Conservation (phyloP, 1,140 invertebrate genomes). For the Pseudachorutes palmiensis region DNA sequence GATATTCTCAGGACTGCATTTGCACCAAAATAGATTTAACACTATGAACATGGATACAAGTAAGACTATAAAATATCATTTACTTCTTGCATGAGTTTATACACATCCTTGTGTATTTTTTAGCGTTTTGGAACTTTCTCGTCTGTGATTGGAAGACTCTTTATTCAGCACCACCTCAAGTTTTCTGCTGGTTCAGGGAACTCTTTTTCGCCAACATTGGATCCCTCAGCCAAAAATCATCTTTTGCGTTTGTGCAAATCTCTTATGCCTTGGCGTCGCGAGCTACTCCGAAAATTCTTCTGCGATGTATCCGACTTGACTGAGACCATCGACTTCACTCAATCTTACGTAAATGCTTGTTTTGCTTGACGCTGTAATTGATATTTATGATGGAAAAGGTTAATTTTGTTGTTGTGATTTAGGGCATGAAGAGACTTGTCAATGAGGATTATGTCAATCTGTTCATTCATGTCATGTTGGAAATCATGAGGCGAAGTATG, state of each 20-base stretch:
- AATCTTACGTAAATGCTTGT: constrained; percentile 12
- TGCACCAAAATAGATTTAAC: background rate
- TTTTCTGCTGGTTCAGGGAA: constrained; percentile 30
- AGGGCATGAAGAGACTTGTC: background rate
- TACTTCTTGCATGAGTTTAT: too few species aligned
- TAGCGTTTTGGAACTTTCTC: constrained; percentile 32
- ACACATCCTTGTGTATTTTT: constrained; percentile 3
- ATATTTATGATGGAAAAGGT: background rate
- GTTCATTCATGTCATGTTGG: constrained; percentile 32
- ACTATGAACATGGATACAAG: background rate
- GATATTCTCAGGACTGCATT: constrained; percentile 17
- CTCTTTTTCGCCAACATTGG: constrained; percentile 13
- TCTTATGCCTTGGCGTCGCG: constrained; percentile 33
- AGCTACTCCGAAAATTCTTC: constrained; percentile 33
- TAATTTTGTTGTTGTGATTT: background rate
- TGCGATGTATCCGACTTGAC: constrained; percentile 24
- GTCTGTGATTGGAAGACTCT: constrained; percentile 32
- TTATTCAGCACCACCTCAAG: constrained; percentile 18
- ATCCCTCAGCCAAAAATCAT: constrained; percentile 17
- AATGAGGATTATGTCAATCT: constrained; percentile 16
- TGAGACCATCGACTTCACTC: constrained; percentile 34
- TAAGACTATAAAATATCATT: too few species aligned
- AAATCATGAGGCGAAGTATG: constrained; percentile 27
- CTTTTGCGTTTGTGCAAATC: constrained; percentile 6
- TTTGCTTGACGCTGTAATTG: background rate